phyloP scores from a whole-genome alignment of 2,113 vertebrate genomes.

The Thunnus thynnus region DNA sequence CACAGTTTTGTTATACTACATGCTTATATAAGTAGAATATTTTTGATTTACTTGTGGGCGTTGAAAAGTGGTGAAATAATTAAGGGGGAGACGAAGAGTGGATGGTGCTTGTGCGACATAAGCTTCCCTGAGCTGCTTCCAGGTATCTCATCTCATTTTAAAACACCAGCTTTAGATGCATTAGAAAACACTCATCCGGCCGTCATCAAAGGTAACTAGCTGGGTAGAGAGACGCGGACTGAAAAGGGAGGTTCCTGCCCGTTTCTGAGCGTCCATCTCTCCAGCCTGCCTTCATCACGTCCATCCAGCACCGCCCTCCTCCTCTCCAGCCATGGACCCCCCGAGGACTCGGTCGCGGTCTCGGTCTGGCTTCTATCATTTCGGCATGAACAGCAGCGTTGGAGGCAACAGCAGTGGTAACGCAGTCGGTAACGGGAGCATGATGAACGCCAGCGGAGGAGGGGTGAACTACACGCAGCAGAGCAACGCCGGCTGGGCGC shows the following conservation, averaged over 20 bases:
- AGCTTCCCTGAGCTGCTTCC: conserved; percentile 58
- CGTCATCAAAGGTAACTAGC: conserved; percentile 47
- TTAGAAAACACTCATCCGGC: conserved; percentile 36
- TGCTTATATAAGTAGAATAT: neutral
- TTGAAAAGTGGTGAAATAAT: neutral
- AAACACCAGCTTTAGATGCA: conserved; percentile 63
- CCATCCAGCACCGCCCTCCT: conserved; percentile 77
- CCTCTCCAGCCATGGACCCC: conserved; percentile 83
- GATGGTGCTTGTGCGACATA: conserved; percentile 57
- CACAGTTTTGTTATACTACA: neutral
- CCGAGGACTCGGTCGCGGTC: conserved; percentile 87
- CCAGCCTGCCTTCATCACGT: conserved; percentile 54
- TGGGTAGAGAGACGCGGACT: conserved; percentile 35
- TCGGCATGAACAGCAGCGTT: conserved; percentile 75
- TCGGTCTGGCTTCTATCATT: conserved; percentile 87
- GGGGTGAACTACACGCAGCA: conserved; percentile 80
- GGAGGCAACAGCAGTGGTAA: conserved; percentile 74
- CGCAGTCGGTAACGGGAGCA: conserved; percentile 73
- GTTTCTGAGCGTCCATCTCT: conserved; percentile 47
- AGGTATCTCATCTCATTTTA: conserved; percentile 29
- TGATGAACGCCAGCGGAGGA: conserved; percentile 75
- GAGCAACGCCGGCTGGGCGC: conserved; percentile 79
- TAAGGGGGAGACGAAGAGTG: conserved; percentile 10
- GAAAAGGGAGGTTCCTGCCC: conserved; percentile 58
- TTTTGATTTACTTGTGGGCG: neutral